Evolutionary conservation across 2,888 invertebrate species (phyloP).

Genomic region (Caenorhabditis zanzibari): DNA sequence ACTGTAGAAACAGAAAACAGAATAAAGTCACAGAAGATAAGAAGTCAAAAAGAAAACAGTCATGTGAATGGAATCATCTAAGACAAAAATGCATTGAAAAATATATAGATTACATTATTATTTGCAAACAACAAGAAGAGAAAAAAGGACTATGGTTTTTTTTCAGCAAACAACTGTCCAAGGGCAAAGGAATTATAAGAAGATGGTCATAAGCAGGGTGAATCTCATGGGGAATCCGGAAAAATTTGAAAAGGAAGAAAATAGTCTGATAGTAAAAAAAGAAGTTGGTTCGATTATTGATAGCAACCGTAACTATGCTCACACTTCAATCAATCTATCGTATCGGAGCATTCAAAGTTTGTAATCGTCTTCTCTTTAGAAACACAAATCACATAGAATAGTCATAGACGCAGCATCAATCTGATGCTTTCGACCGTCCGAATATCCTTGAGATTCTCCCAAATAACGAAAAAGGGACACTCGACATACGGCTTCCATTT

Average conservation of each 20-base stretch:
- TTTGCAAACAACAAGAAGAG: constrained; percentile 30
- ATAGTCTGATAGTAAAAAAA: too few relatives aligned
- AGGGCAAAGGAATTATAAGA: constrained; percentile 14
- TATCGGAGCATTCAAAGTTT: too few relatives aligned
- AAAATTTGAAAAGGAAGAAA: neutral
- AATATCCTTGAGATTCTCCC: neutral
- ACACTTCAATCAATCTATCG: too few relatives aligned
- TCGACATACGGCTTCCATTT: neutral
- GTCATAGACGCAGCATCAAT: neutral
- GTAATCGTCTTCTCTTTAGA: too few relatives aligned
- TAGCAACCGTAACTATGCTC: too few relatives aligned
- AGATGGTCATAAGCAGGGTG: constrained; percentile 6
- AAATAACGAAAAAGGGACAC: neutral
- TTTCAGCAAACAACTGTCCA: constrained; percentile 5
- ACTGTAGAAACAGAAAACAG: constrained; percentile 19
- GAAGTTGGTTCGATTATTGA: too few relatives aligned
- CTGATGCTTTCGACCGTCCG: neutral
- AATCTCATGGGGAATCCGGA: neutral
- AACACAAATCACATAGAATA: neutral
- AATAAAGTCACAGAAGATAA: constrained; percentile 15
- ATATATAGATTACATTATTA: constrained; percentile 18
- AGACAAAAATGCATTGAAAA: constrained; percentile 21
- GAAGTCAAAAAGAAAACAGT: constrained; percentile 16
- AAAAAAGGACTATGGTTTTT: neutral
- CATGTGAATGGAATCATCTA: constrained; percentile 8